Evolutionary conservation across 2,797 vertebrate genomes (phyloP).

Genomic region (Gila robusta): DNA sequence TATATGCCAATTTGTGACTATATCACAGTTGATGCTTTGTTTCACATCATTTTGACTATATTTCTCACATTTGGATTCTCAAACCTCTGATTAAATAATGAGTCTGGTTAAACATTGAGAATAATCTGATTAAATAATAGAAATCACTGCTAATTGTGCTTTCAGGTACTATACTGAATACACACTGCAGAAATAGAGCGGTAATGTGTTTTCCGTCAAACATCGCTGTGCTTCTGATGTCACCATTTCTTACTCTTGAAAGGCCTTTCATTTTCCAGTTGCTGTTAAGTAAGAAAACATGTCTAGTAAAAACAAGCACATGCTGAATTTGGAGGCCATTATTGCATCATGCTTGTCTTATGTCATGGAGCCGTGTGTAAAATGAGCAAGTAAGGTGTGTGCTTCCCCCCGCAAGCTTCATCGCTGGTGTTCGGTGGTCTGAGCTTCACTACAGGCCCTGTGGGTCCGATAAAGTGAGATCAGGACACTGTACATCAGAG

Average conservation of each 20-base stretch:
- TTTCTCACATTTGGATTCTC: neutral
- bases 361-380: conserved; percentile 40
- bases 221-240: conserved; percentile 31
- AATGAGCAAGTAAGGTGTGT: conserved; percentile 27
- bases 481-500: conserved; percentile 28
- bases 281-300: conserved; percentile 52
- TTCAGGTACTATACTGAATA: neutral
- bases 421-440: conserved; percentile 42
- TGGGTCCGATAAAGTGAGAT: conserved; percentile 39
- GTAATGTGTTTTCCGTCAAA: neutral
- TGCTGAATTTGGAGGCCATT: conserved; percentile 30
- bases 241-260: conserved; percentile 36
- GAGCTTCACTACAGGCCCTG: conserved; percentile 35
- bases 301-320: conserved; percentile 47
- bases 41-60: neutral
- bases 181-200: neutral
- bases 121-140: neutral
- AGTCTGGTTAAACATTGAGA: neutral
- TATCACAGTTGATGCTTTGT: neutral
- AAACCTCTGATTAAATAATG: neutral
- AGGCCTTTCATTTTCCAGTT: conserved; percentile 56
- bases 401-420: neutral
- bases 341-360: conserved; percentile 43
- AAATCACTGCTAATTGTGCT: neutral
- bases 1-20: neutral